Evolutionary conservation across 2,888 invertebrate genomes (phyloP).

Genomic region (Pristionchus mayeri): DNA sequence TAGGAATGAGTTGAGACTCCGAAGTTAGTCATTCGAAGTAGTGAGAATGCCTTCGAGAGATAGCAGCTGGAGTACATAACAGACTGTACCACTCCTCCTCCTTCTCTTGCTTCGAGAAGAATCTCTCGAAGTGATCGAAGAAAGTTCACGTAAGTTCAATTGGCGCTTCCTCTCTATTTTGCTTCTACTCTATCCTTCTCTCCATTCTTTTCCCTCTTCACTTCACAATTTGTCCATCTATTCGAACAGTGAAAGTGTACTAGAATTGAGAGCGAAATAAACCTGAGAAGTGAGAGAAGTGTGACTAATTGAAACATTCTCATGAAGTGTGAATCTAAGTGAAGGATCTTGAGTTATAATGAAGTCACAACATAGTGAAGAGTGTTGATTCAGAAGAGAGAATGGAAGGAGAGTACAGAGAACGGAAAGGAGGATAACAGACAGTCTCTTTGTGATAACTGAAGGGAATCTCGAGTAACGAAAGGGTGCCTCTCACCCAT

Average conservation of each 20-base stretch:
- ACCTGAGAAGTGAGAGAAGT: not conserved
- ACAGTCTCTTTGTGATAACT: not conserved
- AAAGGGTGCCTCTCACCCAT: not conserved
- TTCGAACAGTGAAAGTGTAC: too few species aligned
- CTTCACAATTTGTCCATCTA: too few species aligned
- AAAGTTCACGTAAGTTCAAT: too few species aligned
- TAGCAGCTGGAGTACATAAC: too few species aligned
- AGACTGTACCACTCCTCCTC: too few species aligned
- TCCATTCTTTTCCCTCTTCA: too few species aligned
- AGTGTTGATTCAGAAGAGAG: not conserved
- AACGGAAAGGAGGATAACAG: conserved; percentile 20
- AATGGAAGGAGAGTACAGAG: not conserved
- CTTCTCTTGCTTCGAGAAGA: too few species aligned
- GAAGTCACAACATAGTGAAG: not conserved
- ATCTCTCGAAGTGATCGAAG: not conserved
- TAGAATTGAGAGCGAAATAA: not conserved
- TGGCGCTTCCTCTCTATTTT: too few species aligned
- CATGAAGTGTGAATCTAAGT: not conserved
- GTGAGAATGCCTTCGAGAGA: too few species aligned
- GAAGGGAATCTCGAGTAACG: not conserved
- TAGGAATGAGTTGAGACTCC: too few species aligned
- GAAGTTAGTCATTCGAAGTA: too few species aligned
- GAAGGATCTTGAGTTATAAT: not conserved
- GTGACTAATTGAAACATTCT: not conserved
- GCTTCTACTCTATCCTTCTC: too few species aligned